phyloP scores from a whole-genome alignment of 2,113 vertebrate genomes.

The Rhipidura dahli region DNA sequence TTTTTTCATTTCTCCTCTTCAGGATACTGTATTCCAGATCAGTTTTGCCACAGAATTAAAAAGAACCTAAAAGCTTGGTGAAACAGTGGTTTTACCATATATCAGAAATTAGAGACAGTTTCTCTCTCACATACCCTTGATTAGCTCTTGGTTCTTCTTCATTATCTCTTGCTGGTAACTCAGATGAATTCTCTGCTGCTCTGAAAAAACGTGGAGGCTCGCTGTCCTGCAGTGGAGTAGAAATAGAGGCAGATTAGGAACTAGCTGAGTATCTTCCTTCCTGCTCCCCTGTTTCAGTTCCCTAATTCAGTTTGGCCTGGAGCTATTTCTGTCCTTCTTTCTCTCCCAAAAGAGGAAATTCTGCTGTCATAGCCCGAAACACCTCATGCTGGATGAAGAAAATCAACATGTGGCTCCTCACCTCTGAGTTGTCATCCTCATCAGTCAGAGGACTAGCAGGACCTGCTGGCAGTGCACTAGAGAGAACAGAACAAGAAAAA shows the following conservation, averaged over 20 bases:
- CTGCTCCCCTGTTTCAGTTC: background rate
- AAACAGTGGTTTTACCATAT: background rate
- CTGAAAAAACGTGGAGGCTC: background rate
- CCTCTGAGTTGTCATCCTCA: background rate
- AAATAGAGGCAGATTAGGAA: background rate
- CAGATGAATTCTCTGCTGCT: background rate
- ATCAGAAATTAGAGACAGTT: background rate
- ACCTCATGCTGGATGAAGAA: background rate
- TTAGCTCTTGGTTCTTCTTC: background rate
- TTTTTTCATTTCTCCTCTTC: background rate
- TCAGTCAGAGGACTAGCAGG: rapidly evolving
- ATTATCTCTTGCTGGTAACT: background rate
- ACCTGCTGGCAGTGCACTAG: background rate
- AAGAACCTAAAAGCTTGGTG: background rate
- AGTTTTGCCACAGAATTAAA: background rate
- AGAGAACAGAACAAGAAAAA: background rate
- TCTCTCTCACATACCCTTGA: background rate
- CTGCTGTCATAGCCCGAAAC: background rate
- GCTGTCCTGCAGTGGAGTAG: background rate
- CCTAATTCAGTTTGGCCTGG: background rate
- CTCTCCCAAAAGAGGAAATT: background rate
- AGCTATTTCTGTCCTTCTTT: background rate
- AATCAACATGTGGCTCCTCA: background rate
- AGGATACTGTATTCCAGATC: background rate
- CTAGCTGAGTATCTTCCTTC: background rate